phyloP scores from a whole-genome alignment of 35 echinoderm and acorn worm genomes.

The Acanthaster planci region DNA sequence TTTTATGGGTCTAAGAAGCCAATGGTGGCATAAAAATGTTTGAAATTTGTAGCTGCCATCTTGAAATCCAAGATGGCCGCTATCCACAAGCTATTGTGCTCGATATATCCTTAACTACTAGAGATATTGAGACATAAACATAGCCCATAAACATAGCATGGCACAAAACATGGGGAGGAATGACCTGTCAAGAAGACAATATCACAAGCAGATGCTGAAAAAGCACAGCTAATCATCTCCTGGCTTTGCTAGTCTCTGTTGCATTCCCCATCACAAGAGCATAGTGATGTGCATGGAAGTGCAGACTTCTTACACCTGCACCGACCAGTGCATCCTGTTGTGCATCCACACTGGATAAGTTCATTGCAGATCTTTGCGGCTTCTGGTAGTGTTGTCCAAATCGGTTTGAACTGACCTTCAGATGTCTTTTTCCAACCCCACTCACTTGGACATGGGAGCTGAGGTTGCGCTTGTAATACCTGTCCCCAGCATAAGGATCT shows the following conservation, averaged over 20 bases:
- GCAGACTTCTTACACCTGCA: too few relatives aligned
- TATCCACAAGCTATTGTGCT: neutral
- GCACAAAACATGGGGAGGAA: too few relatives aligned
- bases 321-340: neutral
- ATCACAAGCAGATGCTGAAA: too few relatives aligned
- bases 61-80: conserved; percentile 32
- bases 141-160: too few relatives aligned
- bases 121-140: neutral
- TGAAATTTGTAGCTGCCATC: conserved; percentile 33
- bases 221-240: too few relatives aligned
- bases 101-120: neutral
- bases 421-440: conserved; percentile 33
- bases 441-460: conserved; percentile 1
- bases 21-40: conserved; percentile 26
- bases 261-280: too few relatives aligned
- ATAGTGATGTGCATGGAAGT: too few relatives aligned
- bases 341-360: conserved; percentile 38
- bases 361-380: neutral
- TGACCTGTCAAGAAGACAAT: too few relatives aligned
- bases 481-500: conserved; percentile 9
- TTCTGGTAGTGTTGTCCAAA: conserved; percentile 24
- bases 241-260: too few relatives aligned
- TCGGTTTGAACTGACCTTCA: neutral
- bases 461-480: neutral
- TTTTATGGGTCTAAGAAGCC: conserved; percentile 28